Conservation (phyloP, 30 jellyfish, hydroid and myxozoan genomes). For the Clytia hemisphaerica region DNA sequence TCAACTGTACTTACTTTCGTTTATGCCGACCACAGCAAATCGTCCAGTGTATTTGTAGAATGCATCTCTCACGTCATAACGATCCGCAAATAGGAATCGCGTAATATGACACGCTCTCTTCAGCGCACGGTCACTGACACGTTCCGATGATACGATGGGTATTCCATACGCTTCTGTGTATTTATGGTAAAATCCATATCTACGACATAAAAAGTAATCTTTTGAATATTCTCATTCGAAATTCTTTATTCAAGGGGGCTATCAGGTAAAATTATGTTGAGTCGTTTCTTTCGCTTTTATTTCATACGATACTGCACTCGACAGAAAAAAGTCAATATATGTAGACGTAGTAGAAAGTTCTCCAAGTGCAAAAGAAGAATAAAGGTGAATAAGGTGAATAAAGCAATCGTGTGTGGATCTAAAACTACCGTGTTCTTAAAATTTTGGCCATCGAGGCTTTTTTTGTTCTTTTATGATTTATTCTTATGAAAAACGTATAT, state of each 20-base stretch:
- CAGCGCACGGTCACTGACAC: constrained; percentile 44
- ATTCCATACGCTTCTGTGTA: constrained; percentile 56
- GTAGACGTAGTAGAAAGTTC: background rate
- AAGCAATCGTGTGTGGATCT: too few relatives aligned
- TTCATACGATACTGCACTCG: too few relatives aligned
- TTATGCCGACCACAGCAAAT: constrained; percentile 42
- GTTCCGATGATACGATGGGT: constrained; percentile 42
- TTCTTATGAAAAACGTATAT: too few relatives aligned
- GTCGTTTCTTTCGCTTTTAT: too few relatives aligned
- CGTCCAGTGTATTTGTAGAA: constrained; percentile 48
- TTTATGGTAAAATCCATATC: constrained; percentile 38
- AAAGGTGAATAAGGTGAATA: too few relatives aligned
- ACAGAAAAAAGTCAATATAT: background rate
- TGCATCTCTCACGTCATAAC: constrained; percentile 44
- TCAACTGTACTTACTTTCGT: constrained; percentile 9
- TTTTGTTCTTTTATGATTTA: too few relatives aligned
- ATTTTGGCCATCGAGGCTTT: too few relatives aligned
- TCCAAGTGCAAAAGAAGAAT: too few relatives aligned
- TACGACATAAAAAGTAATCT: background rate
- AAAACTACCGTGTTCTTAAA: too few relatives aligned
- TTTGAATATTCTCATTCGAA: too few relatives aligned
- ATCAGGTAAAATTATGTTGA: too few relatives aligned
- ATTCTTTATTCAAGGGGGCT: too few relatives aligned
- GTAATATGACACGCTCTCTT: constrained; percentile 37
- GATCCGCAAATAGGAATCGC: constrained; percentile 45